phyloP scores from a whole-genome alignment of 2,888 invertebrate genomes.

The Drosophila dives region DNA sequence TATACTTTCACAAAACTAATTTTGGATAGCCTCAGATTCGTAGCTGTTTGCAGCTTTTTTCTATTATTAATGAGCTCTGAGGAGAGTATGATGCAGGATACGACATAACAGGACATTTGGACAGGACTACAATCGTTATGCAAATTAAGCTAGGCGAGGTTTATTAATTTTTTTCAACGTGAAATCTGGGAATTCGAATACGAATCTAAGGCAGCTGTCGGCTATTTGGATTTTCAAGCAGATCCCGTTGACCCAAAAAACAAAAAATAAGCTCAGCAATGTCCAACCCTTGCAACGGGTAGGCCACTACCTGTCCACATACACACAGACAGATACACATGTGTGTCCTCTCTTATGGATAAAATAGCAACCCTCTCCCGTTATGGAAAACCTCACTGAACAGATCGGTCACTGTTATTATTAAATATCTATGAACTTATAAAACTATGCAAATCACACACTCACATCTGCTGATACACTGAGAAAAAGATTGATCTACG shows the following conservation, averaged over 20 bases:
- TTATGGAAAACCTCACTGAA: constrained; percentile 1
- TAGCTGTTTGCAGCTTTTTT: too few relatives aligned
- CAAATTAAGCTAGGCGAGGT: background rate
- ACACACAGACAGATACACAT: constrained; percentile 8
- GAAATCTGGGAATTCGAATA: constrained; percentile 1
- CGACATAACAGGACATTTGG: background rate
- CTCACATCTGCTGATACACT: constrained; percentile 40
- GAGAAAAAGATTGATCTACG: background rate
- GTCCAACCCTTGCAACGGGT: constrained; percentile 43
- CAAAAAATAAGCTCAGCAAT: constrained; percentile 50
- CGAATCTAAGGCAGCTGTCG: constrained; percentile 36
- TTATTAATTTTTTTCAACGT: background rate
- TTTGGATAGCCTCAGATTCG: too few relatives aligned
- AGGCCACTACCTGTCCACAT: constrained; percentile 39
- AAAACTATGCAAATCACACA: constrained; percentile 37
- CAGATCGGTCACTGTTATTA: constrained; percentile 45
- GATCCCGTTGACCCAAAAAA: constrained; percentile 32
- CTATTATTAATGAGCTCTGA: background rate
- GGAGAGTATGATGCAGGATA: background rate
- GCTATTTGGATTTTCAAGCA: constrained; percentile 26
- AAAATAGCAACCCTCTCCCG: constrained; percentile 35
- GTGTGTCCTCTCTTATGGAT: constrained; percentile 26
- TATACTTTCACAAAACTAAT: too few relatives aligned
- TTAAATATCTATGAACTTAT: background rate
- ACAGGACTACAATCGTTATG: constrained; percentile 2